These are phyloP conservation scores for Papilio gigon DNA, from an alignment of 2,888 invertebrate genomes.

Conservation along the genomic window DNA sequence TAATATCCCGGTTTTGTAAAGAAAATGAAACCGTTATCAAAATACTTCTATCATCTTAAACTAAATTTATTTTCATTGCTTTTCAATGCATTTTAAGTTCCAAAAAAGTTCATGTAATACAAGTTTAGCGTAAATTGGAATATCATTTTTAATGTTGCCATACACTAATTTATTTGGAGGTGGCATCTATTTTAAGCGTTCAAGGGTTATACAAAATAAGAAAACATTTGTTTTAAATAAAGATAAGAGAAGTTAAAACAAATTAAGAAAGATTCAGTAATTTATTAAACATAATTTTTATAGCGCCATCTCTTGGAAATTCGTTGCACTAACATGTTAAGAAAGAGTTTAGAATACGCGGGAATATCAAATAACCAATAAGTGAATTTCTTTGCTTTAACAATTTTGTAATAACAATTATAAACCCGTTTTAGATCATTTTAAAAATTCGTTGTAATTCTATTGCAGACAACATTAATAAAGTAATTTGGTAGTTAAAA, in stretches of 20 bases:
- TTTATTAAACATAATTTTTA: neutral
- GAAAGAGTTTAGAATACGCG: neutral
- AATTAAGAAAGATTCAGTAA: neutral
- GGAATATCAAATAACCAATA: neutral
- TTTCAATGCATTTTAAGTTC: neutral
- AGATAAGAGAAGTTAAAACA: neutral
- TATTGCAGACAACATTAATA: too few relatives aligned
- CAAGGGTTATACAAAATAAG: neutral
- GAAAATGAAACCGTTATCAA: neutral
- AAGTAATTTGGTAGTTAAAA: too few relatives aligned
- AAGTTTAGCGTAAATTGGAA: slow-evolving; percentile 5
- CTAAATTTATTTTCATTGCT: neutral
- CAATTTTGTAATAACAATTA: neutral
- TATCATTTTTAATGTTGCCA: neutral
- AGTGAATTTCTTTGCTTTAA: neutral
- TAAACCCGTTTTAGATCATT: too few relatives aligned
- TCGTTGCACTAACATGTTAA: neutral
- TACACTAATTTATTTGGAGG: neutral
- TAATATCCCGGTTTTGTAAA: too few relatives aligned
- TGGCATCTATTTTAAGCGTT: neutral
- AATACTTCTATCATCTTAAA: neutral
- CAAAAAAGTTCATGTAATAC: neutral
- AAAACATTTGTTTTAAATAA: neutral
- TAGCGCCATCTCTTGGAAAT: slow-evolving; percentile 1
- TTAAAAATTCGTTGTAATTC: too few relatives aligned